These are phyloP conservation scores for Henicopernis longicauda DNA, from an alignment of 2,113 vertebrate species.

Conservation along the genomic window DNA sequence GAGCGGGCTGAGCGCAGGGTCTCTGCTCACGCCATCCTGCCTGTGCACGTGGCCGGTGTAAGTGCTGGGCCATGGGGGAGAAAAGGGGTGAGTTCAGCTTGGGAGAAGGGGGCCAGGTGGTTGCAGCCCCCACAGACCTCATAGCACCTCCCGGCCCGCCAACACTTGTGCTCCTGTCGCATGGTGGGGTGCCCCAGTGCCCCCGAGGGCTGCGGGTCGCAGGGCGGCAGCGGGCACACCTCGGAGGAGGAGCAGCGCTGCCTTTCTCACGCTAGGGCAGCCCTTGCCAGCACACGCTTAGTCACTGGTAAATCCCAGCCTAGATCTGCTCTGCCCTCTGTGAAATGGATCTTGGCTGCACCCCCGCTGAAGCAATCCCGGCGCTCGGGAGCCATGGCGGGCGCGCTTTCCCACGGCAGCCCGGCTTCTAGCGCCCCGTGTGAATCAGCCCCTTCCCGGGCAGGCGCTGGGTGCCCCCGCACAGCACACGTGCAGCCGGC, in stretches of 20 bases:
- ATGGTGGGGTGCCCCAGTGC: rapidly evolving
- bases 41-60: rapidly evolving
- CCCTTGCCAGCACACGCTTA: conserved; percentile 71
- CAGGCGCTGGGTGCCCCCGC: not conserved
- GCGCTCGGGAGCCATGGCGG: conserved; percentile 67
- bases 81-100: not conserved
- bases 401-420: conserved; percentile 72
- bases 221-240: not conserved
- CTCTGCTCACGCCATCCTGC: rapidly evolving
- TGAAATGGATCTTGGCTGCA: conserved; percentile 64
- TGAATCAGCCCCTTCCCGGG: not conserved
- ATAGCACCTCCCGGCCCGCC: rapidly evolving
- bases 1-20: rapidly evolving
- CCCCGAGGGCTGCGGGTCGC: not conserved
- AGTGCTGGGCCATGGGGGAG: not conserved
- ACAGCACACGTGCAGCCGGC: rapidly evolving
- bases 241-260: not conserved
- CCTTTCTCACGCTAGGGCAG: conserved; percentile 60
- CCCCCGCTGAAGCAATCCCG: conserved; percentile 58
- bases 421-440: not conserved
- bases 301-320: conserved; percentile 67
- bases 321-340: conserved; percentile 52
- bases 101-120: rapidly evolving
- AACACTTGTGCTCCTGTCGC: rapidly evolving
- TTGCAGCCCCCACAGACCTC: not conserved